Evolutionary conservation across 2,113 vertebrate genomes (phyloP), one percentile per base, ranked within the genome.

Genomic region (Barnardius zonarius): DNA sequence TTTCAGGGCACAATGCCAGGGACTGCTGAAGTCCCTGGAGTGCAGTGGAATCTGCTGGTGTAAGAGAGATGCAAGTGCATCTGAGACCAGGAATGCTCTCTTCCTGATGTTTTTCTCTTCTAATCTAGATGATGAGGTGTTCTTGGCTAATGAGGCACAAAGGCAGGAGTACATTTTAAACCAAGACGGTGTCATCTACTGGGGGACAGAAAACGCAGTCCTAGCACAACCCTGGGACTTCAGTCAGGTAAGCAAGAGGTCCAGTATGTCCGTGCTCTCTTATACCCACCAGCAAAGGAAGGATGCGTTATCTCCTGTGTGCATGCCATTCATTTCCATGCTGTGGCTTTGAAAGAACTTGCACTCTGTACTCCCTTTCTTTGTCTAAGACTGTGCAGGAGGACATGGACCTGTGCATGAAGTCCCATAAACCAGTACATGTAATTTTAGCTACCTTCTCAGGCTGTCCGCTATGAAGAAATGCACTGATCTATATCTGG

Each of bases 91-190:
- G 24, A 93, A 66, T 88, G n/a, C 37, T 83, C 90, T 69, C 55
- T 52, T 79, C 41, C 39, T 94, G 31, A 94, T 39, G n/a, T 2
- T 57, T 75, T 85, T n/a, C 79, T 19, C 8, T 51, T 69, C 68
- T 37, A 33, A 75, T 44, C 39, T 54, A 99, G 99, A 97, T 13
- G 99, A 99, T 79, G 80, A 63, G 9, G 99, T 99, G 62, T 99
- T 97, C 92, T 87, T 99, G 93, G 11, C 79, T 13, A 96, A 97
- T 1, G 98, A 98, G 52, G 91, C 94, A 6, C 94, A 98, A 73
- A 91, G 98, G 43, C 74, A 88, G 55, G 99, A 99, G 80, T 99
- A 99, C 28, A 82, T 99, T 67, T 90, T 99, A 97, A 98, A 97
- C 62, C 98, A 99, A 92, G 95, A 98, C 0, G 98, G 99, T 43